Evolutionary conservation across 2,888 invertebrate genomes (phyloP).

Genomic region (Mermis nigrescens): DNA sequence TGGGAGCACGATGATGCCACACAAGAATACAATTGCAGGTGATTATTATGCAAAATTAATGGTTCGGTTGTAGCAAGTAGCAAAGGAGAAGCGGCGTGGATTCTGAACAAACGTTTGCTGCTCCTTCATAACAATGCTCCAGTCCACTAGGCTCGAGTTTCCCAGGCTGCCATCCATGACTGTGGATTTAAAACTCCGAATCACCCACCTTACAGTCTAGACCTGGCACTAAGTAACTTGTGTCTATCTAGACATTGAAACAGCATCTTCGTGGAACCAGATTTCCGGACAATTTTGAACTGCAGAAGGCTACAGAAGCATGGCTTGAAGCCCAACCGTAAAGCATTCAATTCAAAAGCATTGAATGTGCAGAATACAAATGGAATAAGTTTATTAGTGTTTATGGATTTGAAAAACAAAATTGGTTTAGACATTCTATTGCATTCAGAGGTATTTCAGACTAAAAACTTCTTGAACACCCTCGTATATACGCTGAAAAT

Average conservation of each 20-base stretch:
- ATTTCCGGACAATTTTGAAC: neutral
- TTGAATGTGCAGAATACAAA: neutral
- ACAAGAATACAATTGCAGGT: conserved; percentile 13
- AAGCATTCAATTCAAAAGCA: neutral
- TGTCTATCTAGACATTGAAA: neutral
- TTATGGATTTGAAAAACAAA: neutral
- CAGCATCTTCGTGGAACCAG: neutral
- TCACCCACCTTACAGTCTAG: neutral
- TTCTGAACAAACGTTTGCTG: neutral
- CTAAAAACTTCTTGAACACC: too few species aligned
- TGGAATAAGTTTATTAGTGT: neutral
- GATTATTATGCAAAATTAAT: conserved; percentile 13
- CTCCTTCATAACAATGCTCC: conserved; percentile 13
- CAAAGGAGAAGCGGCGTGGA: conserved; percentile 3
- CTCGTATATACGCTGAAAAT: too few species aligned
- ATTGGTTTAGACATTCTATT: neutral
- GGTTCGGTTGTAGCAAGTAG: conserved; percentile 4
- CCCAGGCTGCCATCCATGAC: neutral
- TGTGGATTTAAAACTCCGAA: neutral
- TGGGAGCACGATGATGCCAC: too few species aligned
- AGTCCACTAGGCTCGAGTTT: conserved; percentile 5
- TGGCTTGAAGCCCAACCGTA: neutral
- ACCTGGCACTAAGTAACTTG: neutral
- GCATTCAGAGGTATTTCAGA: neutral
- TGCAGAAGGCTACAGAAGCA: neutral